A percentile compares a stretch with the other conserved stretches of the same genome.
Evolutionary conservation across 2,797 vertebrate genomes (phyloP).

Genomic region (Cuculus canorus): DNA sequence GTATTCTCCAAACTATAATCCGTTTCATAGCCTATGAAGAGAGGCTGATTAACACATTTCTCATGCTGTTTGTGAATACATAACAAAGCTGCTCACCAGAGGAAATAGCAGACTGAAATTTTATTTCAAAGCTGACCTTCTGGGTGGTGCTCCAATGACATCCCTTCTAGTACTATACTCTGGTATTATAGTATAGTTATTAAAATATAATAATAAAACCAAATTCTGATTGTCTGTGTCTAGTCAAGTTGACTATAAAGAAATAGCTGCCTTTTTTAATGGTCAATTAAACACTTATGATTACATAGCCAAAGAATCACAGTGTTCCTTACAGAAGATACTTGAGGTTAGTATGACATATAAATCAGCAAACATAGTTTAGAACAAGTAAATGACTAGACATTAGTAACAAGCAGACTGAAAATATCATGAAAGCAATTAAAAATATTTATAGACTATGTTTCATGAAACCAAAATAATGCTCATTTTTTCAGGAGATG

Average conservation of each 20-base stretch:
- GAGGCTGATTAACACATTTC: neutral
- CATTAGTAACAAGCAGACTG: conserved; percentile 56
- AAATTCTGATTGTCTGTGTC: neutral
- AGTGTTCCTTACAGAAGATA: neutral
- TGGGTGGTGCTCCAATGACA: neutral
- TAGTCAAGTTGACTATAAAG: conserved; percentile 21
- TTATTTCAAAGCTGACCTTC: conserved; percentile 8
- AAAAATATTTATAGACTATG: conserved; percentile 71
- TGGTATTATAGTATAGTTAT: neutral
- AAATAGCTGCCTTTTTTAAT: conserved; percentile 55
- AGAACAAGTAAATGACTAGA: conserved; percentile 52
- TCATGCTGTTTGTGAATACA: neutral
- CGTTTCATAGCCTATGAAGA: neutral
- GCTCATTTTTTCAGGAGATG: conserved; percentile 46
- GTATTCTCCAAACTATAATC: neutral
- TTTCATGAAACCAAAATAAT: conserved; percentile 67
- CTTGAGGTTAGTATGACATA: conserved; percentile 18
- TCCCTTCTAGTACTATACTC: neutral
- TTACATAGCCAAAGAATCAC: conserved; percentile 2
- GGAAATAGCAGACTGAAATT: neutral
- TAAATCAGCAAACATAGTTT: conserved; percentile 60
- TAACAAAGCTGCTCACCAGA: neutral
- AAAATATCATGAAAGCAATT: conserved; percentile 70
- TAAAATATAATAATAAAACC: neutral
- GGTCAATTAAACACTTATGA: conserved; percentile 54